A percentile compares a stretch with the other conserved stretches of the same genome.
Conservation (phyloP, 2,888 invertebrate species). For the Eueremaeus valkanovi region DNA sequence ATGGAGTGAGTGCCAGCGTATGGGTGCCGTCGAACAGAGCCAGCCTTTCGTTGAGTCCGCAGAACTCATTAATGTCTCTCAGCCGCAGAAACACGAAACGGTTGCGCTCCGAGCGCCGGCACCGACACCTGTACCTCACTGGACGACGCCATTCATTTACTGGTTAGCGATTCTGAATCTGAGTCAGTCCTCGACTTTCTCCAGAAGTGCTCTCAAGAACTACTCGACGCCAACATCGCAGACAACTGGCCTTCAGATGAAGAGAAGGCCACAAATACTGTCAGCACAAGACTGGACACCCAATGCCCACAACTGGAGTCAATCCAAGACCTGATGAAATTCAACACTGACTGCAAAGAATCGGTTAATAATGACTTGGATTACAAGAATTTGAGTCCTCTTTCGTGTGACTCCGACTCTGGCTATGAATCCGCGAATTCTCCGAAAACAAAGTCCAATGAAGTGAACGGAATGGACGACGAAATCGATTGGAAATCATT, state of each 20-base stretch:
- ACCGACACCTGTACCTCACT: background rate
- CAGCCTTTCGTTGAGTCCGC: conserved; percentile 56
- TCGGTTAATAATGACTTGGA: background rate
- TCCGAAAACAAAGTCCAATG: background rate
- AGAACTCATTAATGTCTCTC: conserved; percentile 68
- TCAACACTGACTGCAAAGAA: background rate
- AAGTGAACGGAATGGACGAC: background rate
- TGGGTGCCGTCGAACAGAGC: conserved; percentile 44
- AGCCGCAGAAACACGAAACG: conserved; percentile 79
- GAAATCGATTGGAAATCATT: background rate
- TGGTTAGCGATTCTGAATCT: conserved; percentile 34
- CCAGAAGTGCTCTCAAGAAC: conserved; percentile 20
- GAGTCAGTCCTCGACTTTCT: conserved; percentile 24
- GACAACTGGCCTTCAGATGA: background rate
- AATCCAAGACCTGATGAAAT: conserved; percentile 5
- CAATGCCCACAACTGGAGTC: background rate
- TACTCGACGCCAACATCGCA: background rate
- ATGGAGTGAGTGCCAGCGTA: too few species aligned
- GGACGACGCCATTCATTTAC: conserved; percentile 30
- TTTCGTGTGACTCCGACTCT: background rate
- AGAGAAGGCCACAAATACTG: background rate
- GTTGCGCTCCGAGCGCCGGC: background rate
- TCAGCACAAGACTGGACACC: background rate
- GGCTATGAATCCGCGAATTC: conserved; percentile 20
- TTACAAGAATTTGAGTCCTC: background rate